Conservation (phyloP, 2,113 vertebrate species). For the Benitochromis conjunctus region DNA sequence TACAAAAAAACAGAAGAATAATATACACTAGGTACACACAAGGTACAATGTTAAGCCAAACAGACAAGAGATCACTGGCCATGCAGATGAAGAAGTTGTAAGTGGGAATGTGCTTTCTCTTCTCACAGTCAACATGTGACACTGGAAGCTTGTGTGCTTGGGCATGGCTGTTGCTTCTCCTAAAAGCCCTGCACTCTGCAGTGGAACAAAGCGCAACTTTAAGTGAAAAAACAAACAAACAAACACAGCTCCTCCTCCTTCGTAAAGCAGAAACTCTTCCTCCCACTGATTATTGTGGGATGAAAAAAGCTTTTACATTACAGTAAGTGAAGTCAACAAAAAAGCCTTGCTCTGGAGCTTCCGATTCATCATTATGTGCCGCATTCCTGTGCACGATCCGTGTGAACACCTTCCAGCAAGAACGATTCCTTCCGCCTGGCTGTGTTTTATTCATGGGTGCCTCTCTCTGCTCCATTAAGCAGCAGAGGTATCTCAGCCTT, state of each 20-base stretch:
- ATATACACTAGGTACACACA: not conserved
- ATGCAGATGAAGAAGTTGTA: not conserved
- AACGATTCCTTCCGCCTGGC: constrained; percentile 49
- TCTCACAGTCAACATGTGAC: not conserved
- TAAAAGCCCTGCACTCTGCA: constrained; percentile 1
- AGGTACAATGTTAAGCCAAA: not conserved
- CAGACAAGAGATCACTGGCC: not conserved
- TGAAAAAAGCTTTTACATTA: constrained; percentile 5
- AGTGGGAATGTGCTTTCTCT: not conserved
- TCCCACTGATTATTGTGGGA: not conserved
- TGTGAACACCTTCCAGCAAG: constrained; percentile 54
- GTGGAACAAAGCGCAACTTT: constrained; percentile 22
- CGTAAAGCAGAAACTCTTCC: not conserved
- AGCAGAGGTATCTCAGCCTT: constrained; percentile 11
- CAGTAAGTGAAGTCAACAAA: not conserved
- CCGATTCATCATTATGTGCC: constrained; percentile 47
- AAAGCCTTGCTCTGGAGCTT: not conserved
- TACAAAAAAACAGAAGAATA: not conserved
- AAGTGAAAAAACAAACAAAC: not conserved
- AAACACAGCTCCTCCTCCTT: not conserved
- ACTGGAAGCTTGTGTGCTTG: constrained; percentile 10
- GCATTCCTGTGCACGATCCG: constrained; percentile 48
- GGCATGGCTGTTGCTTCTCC: not conserved
- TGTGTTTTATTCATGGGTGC: constrained; percentile 58
- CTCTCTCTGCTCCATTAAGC: constrained; percentile 50